Percentiles rank a stretch among this genome's conserved stretches.
phyloP scores from a whole-genome alignment of 2,113 vertebrate genomes.

The Solenodon paradoxus region DNA sequence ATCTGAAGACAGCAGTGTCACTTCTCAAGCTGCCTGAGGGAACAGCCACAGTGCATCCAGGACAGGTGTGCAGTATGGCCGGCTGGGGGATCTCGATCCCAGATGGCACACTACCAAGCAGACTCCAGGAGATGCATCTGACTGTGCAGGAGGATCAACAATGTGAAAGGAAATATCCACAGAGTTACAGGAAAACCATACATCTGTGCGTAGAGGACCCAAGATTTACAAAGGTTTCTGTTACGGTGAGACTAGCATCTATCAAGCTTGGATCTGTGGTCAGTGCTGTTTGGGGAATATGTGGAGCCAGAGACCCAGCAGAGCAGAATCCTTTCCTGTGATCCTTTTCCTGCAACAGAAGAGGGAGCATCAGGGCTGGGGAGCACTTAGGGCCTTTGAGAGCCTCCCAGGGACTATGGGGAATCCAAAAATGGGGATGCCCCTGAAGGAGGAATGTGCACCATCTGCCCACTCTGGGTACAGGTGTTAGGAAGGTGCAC shows the following conservation, averaged over 20 bases:
- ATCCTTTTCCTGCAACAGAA: neutral
- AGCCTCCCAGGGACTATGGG: neutral
- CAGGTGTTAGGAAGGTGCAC: accelerated
- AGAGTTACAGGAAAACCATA: accelerated
- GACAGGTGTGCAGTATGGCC: slow-evolving; percentile 32
- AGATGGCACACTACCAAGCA: too few relatives aligned
- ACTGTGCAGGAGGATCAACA: accelerated
- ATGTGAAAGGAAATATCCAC: accelerated
- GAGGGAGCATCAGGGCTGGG: neutral
- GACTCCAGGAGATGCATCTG: slow-evolving; percentile 27
- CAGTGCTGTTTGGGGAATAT: neutral
- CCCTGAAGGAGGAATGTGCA: neutral
- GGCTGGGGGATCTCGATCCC: too few relatives aligned
- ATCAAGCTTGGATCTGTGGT: too few relatives aligned
- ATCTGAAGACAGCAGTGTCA: neutral
- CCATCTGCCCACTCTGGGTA: accelerated
- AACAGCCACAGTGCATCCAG: neutral
- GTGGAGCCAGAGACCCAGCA: neutral
- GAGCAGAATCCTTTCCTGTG: neutral
- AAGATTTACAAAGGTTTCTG: neutral
- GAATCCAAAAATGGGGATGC: too few relatives aligned
- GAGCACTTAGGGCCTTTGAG: neutral
- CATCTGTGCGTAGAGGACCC: slow-evolving; percentile 50
- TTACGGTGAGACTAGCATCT: neutral
- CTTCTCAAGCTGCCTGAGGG: neutral